phyloP scores from a whole-genome alignment of 2,113 vertebrate species.

The Corythaeola cristata region DNA sequence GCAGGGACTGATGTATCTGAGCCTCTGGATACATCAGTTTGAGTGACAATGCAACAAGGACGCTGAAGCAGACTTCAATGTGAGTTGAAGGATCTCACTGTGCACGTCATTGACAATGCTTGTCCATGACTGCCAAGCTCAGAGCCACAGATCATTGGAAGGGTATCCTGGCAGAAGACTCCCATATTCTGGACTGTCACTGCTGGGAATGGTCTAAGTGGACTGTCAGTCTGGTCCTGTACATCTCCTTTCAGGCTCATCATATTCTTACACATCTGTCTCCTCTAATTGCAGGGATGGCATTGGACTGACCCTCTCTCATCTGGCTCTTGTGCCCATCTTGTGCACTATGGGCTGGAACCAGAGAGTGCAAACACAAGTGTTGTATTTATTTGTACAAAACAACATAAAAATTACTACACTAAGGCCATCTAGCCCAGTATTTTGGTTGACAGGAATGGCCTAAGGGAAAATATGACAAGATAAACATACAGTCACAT shows the following conservation, averaged over 20 bases:
- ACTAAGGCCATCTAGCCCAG: neutral
- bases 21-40: neutral
- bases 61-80: neutral
- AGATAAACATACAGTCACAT: conserved; percentile 29
- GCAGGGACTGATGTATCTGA: neutral
- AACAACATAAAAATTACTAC: neutral
- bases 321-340: neutral
- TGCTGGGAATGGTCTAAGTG: neutral
- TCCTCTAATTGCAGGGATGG: neutral
- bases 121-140: neutral
- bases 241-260: neutral
- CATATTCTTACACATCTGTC: neutral
- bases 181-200: neutral
- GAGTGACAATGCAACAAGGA: neutral
- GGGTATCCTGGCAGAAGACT: neutral
- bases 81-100: neutral
- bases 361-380: neutral
- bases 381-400: neutral
- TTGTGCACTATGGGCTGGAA: neutral
- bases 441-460: neutral
- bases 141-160: neutral
- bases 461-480: conserved; percentile 47
- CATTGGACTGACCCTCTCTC: neutral
- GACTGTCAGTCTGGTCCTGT: neutral
- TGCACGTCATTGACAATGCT: neutral